Conservation (phyloP, 64 coral and sea anemone genomes). For the Pocillopora damicornis region DNA sequence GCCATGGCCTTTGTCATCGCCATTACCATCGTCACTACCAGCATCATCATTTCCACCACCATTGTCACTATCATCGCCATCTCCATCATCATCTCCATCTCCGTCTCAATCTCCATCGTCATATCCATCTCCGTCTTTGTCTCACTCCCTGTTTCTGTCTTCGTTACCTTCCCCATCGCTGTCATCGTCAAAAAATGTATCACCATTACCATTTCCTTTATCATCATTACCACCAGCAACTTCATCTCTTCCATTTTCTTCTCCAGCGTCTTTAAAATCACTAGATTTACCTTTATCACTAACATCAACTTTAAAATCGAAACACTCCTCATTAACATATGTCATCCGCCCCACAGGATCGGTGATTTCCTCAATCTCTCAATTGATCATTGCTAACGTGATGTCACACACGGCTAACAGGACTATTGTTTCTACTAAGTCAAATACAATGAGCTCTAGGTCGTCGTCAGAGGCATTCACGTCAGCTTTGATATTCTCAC, state of each 20-base stretch:
- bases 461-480: no score
- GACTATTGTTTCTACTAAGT: no score
- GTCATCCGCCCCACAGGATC: no score
- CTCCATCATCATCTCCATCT: neutral
- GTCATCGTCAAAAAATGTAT: neutral
- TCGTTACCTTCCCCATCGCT: neutral
- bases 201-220: neutral
- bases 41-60: neutral
- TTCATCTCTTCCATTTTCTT: neutral
- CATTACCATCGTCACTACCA: neutral
- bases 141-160: neutral
- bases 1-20: neutral
- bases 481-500: neutral
- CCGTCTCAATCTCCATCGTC: neutral
- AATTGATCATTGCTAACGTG: no score
- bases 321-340: no score
- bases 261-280: no score
- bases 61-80: neutral
- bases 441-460: no score
- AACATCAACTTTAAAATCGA: no score
- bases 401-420: no score
- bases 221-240: neutral
- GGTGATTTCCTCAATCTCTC: no score
- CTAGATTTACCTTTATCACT: no score
- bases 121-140: no score